A percentile compares a stretch with the other conserved stretches of the same genome.
Evolutionary conservation across 2,113 vertebrate species (phyloP).

Genomic region (Orientallactaga bullata): DNA sequence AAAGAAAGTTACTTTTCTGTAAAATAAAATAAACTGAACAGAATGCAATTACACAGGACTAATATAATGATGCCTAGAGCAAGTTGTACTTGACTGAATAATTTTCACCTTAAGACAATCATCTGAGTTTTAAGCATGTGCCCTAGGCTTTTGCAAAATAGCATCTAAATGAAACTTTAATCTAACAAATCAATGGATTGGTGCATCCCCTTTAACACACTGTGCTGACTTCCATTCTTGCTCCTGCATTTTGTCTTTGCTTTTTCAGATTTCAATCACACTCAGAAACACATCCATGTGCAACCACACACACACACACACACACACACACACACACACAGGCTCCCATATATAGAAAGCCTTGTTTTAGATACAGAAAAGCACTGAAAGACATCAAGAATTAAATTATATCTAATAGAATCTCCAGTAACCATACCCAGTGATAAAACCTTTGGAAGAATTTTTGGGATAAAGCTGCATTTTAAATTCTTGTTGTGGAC

Average conservation of each 20-base stretch:
- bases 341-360: rapidly evolving
- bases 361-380: neutral
- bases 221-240: neutral
- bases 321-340: neutral
- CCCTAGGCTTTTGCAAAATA: slow-evolving; percentile 24
- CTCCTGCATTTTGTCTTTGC: neutral
- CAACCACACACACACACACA: neutral
- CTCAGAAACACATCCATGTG: neutral
- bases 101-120: slow-evolving; percentile 31
- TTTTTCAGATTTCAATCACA: neutral
- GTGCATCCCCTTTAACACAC: neutral
- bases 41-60: neutral
- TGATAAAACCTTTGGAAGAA: neutral
- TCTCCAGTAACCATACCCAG: neutral
- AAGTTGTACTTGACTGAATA: slow-evolving; percentile 7
- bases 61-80: slow-evolving; percentile 14
- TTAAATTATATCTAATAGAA: neutral
- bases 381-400: neutral
- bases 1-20: slow-evolving; percentile 32
- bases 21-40: slow-evolving; percentile 16
- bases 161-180: slow-evolving; percentile 40
- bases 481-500: neutral
- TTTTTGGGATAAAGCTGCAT: neutral
- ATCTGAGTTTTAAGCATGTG: slow-evolving; percentile 20
- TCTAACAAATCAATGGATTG: neutral